Evolutionary conservation across 2,888 invertebrate genomes (phyloP).

Genomic region (Drosophila anceps): DNA sequence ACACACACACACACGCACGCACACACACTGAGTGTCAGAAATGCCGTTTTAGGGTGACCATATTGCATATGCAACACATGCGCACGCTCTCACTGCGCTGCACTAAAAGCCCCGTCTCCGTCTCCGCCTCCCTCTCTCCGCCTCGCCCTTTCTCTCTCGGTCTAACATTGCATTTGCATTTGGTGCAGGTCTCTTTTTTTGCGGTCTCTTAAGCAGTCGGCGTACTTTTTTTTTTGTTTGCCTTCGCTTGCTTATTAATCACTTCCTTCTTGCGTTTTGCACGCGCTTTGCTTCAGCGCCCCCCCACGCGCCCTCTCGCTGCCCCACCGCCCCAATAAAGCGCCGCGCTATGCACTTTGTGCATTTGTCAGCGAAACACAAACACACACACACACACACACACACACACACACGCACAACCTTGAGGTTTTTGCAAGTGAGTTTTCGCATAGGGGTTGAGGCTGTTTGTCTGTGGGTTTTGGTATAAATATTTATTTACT

Average conservation of each 20-base stretch:
- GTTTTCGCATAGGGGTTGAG: constrained; percentile 6
- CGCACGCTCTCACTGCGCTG: constrained; percentile 69
- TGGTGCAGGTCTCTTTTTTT: constrained; percentile 37
- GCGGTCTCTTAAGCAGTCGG: constrained; percentile 56
- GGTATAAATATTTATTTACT: constrained; percentile 14
- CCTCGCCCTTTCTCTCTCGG: background rate
- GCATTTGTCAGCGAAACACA: constrained; percentile 58
- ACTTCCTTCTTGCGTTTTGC: constrained; percentile 68
- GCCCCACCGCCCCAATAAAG: constrained; percentile 10
- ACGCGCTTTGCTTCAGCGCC: constrained; percentile 36
- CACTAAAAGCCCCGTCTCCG: background rate
- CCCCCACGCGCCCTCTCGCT: background rate
- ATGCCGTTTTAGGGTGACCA: constrained; percentile 66
- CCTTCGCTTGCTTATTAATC: constrained; percentile 67
- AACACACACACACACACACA: constrained; percentile 1
- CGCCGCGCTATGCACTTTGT: constrained; percentile 47
- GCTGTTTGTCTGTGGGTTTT: background rate
- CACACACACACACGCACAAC: constrained; percentile 27
- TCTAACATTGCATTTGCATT: constrained; percentile 19
- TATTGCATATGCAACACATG: constrained; percentile 48
- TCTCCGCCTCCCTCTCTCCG: background rate
- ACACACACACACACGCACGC: constrained; percentile 31
- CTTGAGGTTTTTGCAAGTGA: constrained; percentile 36
- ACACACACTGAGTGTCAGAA: constrained; percentile 10
- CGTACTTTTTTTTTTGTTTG: constrained; percentile 47